phyloP scores from a whole-genome alignment of 1,140 invertebrate species.

The Drosophila bifasciata region DNA sequence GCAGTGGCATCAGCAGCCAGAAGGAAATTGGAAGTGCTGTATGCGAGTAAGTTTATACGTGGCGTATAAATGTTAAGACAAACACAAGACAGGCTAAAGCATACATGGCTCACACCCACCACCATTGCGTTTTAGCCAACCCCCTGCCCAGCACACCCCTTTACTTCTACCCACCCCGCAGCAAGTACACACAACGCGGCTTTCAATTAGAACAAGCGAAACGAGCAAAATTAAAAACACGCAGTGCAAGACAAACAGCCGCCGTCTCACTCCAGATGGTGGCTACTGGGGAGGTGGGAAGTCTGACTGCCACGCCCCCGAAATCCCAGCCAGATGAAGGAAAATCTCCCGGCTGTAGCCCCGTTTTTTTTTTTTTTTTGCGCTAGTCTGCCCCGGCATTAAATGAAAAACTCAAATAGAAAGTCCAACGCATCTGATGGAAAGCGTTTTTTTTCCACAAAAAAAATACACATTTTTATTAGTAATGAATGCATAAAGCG shows the following conservation, averaged over 20 bases:
- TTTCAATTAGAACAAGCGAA: slow-evolving; percentile 81
- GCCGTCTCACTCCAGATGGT: neutral
- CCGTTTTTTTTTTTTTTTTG: neutral
- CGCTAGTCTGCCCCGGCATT: slow-evolving; percentile 22
- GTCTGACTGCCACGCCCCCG: too few relatives aligned
- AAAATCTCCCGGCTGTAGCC: slow-evolving; percentile 14
- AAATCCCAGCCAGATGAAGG: neutral
- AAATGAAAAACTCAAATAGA: slow-evolving; percentile 77
- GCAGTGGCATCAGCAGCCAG: slow-evolving; percentile 19
- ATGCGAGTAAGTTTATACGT: slow-evolving; percentile 16
- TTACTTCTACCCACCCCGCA: neutral
- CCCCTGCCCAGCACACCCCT: slow-evolving; percentile 1
- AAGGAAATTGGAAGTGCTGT: slow-evolving; percentile 64
- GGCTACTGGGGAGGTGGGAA: neutral
- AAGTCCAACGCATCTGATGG: slow-evolving; percentile 40
- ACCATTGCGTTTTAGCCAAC: neutral
- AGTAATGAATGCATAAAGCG: too few relatives aligned
- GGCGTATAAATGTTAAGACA: slow-evolving; percentile 74
- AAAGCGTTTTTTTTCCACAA: slow-evolving; percentile 25
- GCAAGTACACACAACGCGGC: slow-evolving; percentile 70
- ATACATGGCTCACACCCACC: slow-evolving; percentile 30
- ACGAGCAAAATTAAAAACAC: slow-evolving; percentile 82
- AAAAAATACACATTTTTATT: slow-evolving; percentile 30
- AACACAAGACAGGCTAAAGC: slow-evolving; percentile 65
- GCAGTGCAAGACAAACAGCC: slow-evolving; percentile 77